A percentile compares a stretch with the other conserved stretches of the same genome.
Evolutionary conservation across 2,113 vertebrate species (phyloP).

Genomic region (Dicaeum eximium): DNA sequence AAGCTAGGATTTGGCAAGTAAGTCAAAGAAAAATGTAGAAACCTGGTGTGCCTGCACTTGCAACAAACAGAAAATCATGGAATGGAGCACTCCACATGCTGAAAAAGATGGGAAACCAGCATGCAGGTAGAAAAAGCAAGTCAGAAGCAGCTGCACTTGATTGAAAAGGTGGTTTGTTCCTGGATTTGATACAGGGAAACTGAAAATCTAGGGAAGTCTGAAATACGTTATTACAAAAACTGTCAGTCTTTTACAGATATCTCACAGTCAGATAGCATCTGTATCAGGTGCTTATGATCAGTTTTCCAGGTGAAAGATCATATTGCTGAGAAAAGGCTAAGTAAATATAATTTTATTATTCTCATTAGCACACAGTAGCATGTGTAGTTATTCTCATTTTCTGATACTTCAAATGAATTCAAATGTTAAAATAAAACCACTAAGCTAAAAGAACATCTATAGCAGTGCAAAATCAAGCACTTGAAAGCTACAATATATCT

Average conservation of each 20-base stretch:
- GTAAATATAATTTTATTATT: background rate
- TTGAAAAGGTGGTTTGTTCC: background rate
- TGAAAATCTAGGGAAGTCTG: background rate
- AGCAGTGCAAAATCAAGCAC: background rate
- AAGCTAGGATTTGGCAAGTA: background rate
- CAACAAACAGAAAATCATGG: background rate
- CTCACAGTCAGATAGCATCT: background rate
- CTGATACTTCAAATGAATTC: background rate
- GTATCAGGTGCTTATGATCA: background rate
- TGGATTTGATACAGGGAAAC: background rate
- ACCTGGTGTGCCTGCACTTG: background rate
- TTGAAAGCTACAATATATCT: background rate
- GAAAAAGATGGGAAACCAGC: background rate
- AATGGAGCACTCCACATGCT: fast-evolving
- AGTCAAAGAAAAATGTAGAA: background rate
- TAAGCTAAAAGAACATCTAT: background rate
- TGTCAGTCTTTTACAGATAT: background rate
- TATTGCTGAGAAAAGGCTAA: background rate
- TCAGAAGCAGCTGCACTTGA: background rate
- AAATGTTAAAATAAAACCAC: background rate
- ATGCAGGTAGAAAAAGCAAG: background rate
- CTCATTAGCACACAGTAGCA: fast-evolving
- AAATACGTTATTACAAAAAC: background rate
- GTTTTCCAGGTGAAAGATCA: background rate
- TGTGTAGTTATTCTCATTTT: background rate